A percentile compares a stretch with the other conserved stretches of the same genome.
These are phyloP conservation scores for Trissolcus brochymenae DNA, from an alignment of 2,888 invertebrate species.

Conservation along the genomic window DNA sequence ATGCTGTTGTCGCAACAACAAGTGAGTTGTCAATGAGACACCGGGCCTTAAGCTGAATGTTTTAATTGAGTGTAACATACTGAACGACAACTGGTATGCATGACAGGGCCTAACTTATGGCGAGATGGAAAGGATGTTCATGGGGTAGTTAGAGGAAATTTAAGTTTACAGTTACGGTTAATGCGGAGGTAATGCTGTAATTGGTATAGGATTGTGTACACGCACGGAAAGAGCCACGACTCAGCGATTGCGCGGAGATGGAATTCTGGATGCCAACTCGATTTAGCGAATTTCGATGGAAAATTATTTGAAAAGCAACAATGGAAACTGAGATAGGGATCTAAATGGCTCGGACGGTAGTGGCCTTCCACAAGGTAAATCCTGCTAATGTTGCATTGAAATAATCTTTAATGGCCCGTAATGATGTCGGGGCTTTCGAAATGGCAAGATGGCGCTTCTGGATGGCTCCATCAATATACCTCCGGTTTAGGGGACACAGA, in stretches of 20 bases:
- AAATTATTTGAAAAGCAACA: slow-evolving; percentile 43
- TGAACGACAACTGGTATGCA: slow-evolving; percentile 18
- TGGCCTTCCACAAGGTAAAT: slow-evolving; percentile 14
- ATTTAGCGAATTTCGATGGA: slow-evolving; percentile 37
- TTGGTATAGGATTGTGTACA: slow-evolving; percentile 27
- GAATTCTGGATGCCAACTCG: slow-evolving; percentile 26
- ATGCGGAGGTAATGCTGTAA: slow-evolving; percentile 40
- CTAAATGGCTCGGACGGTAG: slow-evolving; percentile 24
- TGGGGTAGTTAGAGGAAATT: slow-evolving; percentile 32
- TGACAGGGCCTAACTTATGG: slow-evolving; percentile 29
- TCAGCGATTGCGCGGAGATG: slow-evolving; percentile 15
- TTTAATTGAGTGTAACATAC: slow-evolving; percentile 45
- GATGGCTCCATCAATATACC: no score
- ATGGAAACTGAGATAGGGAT: slow-evolving; percentile 38
- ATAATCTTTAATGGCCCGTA: slow-evolving; percentile 15
- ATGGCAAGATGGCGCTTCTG: slow-evolving; percentile 2
- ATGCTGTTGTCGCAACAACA: slow-evolving; percentile 26
- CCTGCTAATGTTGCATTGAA: slow-evolving; percentile 8
- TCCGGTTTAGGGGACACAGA: no score
- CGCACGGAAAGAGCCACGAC: slow-evolving; percentile 3
- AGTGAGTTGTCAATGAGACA: slow-evolving; percentile 49
- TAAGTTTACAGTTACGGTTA: slow-evolving; percentile 44
- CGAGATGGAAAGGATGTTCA: slow-evolving; percentile 38
- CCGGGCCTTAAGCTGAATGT: slow-evolving; percentile 28
- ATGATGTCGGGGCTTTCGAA: slow-evolving; percentile 16